phyloP scores from a whole-genome alignment of 2,888 invertebrate genomes.

The Orgyia antiqua region DNA sequence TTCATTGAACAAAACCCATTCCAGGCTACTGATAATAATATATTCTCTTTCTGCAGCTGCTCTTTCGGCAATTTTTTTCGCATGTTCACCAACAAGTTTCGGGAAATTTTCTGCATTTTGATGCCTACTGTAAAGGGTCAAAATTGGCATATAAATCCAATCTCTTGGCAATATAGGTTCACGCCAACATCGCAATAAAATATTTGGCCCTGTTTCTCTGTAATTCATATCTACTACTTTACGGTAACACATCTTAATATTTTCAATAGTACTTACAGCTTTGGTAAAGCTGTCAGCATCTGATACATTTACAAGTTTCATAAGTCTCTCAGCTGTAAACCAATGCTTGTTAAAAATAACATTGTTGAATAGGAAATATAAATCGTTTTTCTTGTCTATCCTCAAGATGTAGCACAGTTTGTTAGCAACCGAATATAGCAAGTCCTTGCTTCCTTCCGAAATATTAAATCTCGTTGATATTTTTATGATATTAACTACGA shows the following conservation, averaged over 20 bases:
- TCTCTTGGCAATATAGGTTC: constrained; percentile 85
- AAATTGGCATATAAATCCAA: constrained; percentile 87
- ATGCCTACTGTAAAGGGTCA: constrained; percentile 77
- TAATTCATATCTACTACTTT: constrained; percentile 57
- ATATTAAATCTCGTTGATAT: constrained; percentile 49
- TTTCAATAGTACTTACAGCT: constrained; percentile 47
- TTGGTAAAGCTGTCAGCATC: constrained; percentile 61
- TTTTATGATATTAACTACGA: constrained; percentile 73
- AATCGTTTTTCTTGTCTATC: constrained; percentile 75
- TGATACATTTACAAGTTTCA: constrained; percentile 73
- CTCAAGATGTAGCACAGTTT: constrained; percentile 80
- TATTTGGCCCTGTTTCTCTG: constrained; percentile 44
- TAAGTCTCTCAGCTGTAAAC: constrained; percentile 75
- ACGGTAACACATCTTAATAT: constrained; percentile 62
- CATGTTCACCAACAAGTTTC: constrained; percentile 38
- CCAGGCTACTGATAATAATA: constrained; percentile 71
- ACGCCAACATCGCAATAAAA: constrained; percentile 71
- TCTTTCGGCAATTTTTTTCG: constrained; percentile 41
- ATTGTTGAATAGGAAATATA: constrained; percentile 76
- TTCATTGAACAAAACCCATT: constrained; percentile 82
- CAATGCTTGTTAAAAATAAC: constrained; percentile 80
- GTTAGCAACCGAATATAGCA: constrained; percentile 76
- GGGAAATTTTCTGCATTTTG: constrained; percentile 47
- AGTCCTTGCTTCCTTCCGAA: constrained; percentile 62
- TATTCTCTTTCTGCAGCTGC: constrained; percentile 56